Evolutionary conservation across 53 echinoderm and acorn worm genomes (phyloP).

Genomic region (Hippasteria phrygiana): DNA sequence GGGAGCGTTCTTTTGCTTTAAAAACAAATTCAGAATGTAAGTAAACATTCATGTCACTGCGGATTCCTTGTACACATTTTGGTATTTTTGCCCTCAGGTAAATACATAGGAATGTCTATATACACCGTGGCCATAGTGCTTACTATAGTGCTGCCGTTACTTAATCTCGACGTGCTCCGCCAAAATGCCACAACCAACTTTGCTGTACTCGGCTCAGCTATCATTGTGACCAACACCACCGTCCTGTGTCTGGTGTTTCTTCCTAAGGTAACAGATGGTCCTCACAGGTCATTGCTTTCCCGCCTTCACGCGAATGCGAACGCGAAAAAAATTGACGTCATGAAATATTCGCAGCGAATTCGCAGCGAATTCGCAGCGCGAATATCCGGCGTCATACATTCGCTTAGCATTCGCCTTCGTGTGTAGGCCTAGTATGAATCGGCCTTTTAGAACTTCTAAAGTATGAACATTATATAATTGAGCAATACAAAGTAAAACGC

Average conservation of each 20-base stretch:
- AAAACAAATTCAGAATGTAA: too few species aligned
- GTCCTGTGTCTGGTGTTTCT: conserved; percentile 60
- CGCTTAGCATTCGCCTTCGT: too few species aligned
- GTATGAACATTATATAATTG: too few species aligned
- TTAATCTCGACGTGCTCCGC: conserved; percentile 4
- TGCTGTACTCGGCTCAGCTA: conserved; percentile 7
- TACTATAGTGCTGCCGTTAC: background rate
- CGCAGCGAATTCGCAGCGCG: too few species aligned
- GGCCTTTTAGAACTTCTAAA: too few species aligned
- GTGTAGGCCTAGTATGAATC: too few species aligned
- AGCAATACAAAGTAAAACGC: too few species aligned
- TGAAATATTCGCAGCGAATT: background rate
- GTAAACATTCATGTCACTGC: too few species aligned
- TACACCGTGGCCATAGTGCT: conserved; percentile 41
- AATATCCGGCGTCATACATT: too few species aligned
- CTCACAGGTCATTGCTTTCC: background rate
- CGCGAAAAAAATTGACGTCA: background rate
- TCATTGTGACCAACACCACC: conserved; percentile 37
- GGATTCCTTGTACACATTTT: too few species aligned
- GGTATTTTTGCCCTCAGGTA: conserved; percentile 12
- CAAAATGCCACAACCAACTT: conserved; percentile 12
- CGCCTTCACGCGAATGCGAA: too few species aligned
- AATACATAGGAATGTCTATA: conserved; percentile 47
- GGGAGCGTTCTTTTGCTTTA: too few species aligned
- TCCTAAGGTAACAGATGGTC: conserved; percentile 37